Conservation (phyloP, 2,888 invertebrate genomes). For the Trisateles emortualis region DNA sequence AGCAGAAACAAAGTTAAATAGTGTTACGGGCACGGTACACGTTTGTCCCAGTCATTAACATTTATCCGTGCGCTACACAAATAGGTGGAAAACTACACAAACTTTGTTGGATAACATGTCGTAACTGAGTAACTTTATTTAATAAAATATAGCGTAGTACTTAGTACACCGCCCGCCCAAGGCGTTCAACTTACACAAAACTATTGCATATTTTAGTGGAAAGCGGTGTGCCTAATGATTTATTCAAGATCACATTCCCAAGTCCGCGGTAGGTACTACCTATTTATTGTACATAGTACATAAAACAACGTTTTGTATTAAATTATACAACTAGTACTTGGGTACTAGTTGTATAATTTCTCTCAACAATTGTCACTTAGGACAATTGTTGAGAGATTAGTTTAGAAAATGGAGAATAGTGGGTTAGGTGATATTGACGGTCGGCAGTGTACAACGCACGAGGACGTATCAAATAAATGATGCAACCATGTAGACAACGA, state of each 20-base stretch:
- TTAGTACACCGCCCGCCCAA: slow-evolving; percentile 70
- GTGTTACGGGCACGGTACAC: slow-evolving; percentile 44
- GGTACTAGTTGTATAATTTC: too few species aligned
- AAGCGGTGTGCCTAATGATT: slow-evolving; percentile 78
- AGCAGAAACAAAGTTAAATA: slow-evolving; percentile 64
- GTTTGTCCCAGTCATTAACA: slow-evolving; percentile 71
- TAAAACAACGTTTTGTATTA: slow-evolving; percentile 57
- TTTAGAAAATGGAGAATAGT: too few species aligned
- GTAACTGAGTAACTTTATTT: slow-evolving; percentile 74
- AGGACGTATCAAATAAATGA: not conserved
- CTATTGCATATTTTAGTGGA: slow-evolving; percentile 83
- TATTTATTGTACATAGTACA: slow-evolving; percentile 79
- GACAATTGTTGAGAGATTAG: not conserved
- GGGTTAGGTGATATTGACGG: too few species aligned
- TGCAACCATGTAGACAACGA: not conserved
- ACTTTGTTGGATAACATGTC: slow-evolving; percentile 69
- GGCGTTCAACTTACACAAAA: slow-evolving; percentile 84
- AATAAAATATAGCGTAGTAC: slow-evolving; percentile 78
- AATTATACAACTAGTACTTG: slow-evolving; percentile 25
- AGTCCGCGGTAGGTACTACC: slow-evolving; percentile 69
- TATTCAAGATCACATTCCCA: slow-evolving; percentile 81
- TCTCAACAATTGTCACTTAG: too few species aligned
- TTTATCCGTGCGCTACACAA: slow-evolving; percentile 68
- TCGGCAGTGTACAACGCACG: not conserved
- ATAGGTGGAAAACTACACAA: slow-evolving; percentile 67